Evolutionary conservation across 2,888 invertebrate species (phyloP).

Genomic region (Xestoiulus laeticollis): DNA sequence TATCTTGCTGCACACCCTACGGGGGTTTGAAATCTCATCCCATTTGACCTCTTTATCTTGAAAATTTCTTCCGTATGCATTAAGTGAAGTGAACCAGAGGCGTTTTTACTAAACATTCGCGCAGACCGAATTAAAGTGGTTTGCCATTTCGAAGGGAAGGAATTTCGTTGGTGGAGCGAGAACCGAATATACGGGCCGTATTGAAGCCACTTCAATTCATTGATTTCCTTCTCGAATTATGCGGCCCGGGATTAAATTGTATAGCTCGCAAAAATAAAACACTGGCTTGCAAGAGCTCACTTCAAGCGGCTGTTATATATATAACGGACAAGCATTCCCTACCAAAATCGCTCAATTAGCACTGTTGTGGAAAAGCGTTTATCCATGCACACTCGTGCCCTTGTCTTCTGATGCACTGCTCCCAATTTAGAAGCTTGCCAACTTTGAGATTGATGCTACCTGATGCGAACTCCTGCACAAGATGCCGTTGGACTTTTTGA

Average conservation of each 20-base stretch:
- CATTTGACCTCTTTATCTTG: conserved; percentile 33
- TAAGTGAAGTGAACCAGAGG: conserved; percentile 30
- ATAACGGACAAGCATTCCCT: neutral
- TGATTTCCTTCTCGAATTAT: conserved; percentile 12
- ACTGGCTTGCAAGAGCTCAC: neutral
- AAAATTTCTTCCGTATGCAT: conserved; percentile 23
- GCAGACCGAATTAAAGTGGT: neutral
- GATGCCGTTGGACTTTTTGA: neutral
- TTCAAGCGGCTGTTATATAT: neutral
- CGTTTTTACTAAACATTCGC: conserved; percentile 7
- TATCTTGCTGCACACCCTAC: conserved; percentile 11
- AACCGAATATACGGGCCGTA: neutral
- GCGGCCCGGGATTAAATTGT: conserved; percentile 14
- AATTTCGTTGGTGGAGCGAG: neutral
- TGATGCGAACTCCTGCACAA: neutral
- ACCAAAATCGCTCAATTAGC: neutral
- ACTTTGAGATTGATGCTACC: neutral
- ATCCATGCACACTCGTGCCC: neutral
- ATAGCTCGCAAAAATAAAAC: neutral
- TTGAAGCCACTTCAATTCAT: conserved; percentile 23
- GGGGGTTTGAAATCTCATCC: conserved; percentile 3
- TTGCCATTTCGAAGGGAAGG: neutral
- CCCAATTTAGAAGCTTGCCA: neutral
- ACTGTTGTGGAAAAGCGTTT: neutral
- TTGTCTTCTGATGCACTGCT: neutral